Evolutionary conservation across 2,888 invertebrate species (phyloP), one percentile per base, ranked within the genome.

Genomic region (Cryptosula pallasiana): DNA sequence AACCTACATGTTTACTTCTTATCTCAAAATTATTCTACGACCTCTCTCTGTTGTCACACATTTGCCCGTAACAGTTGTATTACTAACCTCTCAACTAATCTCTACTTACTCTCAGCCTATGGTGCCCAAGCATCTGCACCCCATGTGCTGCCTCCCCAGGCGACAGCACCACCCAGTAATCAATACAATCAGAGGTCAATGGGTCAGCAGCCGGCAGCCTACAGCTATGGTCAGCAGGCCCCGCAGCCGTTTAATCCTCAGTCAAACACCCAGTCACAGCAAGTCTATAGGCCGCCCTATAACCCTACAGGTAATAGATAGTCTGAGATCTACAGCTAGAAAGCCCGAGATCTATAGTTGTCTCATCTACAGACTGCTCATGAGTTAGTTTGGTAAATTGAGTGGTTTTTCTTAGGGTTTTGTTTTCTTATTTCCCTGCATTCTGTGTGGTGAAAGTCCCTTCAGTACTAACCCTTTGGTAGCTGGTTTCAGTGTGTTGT

Each of bases 101-200:
- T 45, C 45, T 45, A 20, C 45, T 45, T 45, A 20, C 45, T 45
- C 45, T 45, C 45, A 45, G 45, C 45, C 5, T 45, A 45, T 45
- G 45, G 45, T 20, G 20, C 9, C 45, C 5, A 20, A 20, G 45
- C 20, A 13, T 45, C 45, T 45, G 20, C 9, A n/a, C n/a, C n/a
- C n/a, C n/a, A n/a, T n/a, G n/a, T n/a, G n/a, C n/a, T n/a, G n/a
- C n/a, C n/a, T n/a, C n/a, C n/a, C n/a, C n/a, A n/a, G n/a, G n/a
- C n/a, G n/a, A n/a, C n/a, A n/a, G n/a, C n/a, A n/a, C 45, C 9
- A 20, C 45, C 9, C 20, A 45, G 16, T 55, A 63, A 27, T n/a
- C 32, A 63, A 9, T 27, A 63, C 32, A 63, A 32, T 63, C 63
- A 63, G 63, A 63, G 63, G 63, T 34, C 63, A 63, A 45, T 45